These are phyloP conservation scores for Glareola pratincola DNA, from an alignment of 2,113 vertebrate genomes.

Conservation along the genomic window DNA sequence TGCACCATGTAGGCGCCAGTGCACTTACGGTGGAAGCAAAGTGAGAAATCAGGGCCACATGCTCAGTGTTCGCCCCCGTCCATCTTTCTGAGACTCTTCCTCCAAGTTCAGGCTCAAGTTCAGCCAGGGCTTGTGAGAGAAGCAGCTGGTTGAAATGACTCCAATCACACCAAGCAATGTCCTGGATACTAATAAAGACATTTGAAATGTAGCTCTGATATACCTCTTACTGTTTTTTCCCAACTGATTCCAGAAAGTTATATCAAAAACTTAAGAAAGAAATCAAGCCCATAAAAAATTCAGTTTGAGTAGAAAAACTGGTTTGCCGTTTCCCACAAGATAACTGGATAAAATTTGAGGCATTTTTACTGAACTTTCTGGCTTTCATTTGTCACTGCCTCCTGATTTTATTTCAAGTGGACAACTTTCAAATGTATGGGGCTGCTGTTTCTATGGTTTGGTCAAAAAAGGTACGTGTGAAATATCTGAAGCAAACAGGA, in stretches of 20 bases:
- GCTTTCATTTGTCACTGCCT: neutral
- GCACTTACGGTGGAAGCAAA: neutral
- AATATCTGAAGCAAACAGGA: neutral
- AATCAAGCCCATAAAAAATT: neutral
- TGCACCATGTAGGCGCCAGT: neutral
- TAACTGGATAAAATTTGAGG: neutral
- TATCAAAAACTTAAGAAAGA: neutral
- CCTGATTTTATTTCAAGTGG: neutral
- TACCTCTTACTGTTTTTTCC: neutral
- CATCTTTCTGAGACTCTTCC: neutral
- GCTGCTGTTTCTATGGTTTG: neutral
- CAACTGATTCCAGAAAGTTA: neutral
- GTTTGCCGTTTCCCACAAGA: neutral
- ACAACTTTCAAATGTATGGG: neutral
- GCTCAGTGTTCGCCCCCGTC: fast-evolving
- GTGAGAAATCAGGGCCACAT: neutral
- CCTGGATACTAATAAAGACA: neutral
- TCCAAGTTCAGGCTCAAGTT: neutral
- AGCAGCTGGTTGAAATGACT: neutral
- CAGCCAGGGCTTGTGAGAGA: neutral
- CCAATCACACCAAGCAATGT: neutral
- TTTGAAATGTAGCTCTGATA: neutral
- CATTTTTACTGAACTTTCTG: neutral
- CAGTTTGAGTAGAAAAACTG: neutral
- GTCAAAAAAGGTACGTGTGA: neutral